Evolutionary conservation across 2,797 vertebrate genomes (phyloP).

Genomic region (Sebastes oblongus): DNA sequence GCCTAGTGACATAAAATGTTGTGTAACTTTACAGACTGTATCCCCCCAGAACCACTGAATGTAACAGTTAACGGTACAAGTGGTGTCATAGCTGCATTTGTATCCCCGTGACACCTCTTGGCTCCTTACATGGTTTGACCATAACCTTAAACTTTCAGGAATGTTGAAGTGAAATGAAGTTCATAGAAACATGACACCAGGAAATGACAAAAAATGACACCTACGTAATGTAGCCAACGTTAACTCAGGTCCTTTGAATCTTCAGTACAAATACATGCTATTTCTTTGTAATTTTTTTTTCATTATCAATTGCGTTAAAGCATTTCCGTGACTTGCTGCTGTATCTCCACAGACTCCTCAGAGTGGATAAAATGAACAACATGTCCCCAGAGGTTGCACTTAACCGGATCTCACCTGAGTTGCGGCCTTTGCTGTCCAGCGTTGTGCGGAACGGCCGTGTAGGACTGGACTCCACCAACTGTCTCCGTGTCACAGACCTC

Average conservation of each 20-base stretch:
- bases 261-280: accelerated
- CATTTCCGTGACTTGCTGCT: not conserved
- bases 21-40: not conserved
- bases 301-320: not conserved
- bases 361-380: constrained; percentile 79
- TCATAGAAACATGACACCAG: not conserved
- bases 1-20: not conserved
- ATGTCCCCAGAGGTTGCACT: constrained; percentile 96
- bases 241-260: not conserved
- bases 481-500: constrained; percentile 95
- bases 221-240: not conserved
- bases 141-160: not conserved
- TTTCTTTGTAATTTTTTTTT: not conserved
- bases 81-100: not conserved
- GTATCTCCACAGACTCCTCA: constrained; percentile 17
- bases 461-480: constrained; percentile 95
- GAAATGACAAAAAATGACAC: not conserved
- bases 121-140: accelerated
- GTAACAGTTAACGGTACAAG: not conserved
- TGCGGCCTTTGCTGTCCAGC: constrained; percentile 91
- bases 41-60: not conserved
- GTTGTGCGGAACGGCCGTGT: constrained; percentile 95
- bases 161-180: not conserved
- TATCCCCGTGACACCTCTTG: not conserved
- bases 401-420: constrained; percentile 92